Conservation (phyloP, 2,888 invertebrate genomes). For the Ernsta delagoae region DNA sequence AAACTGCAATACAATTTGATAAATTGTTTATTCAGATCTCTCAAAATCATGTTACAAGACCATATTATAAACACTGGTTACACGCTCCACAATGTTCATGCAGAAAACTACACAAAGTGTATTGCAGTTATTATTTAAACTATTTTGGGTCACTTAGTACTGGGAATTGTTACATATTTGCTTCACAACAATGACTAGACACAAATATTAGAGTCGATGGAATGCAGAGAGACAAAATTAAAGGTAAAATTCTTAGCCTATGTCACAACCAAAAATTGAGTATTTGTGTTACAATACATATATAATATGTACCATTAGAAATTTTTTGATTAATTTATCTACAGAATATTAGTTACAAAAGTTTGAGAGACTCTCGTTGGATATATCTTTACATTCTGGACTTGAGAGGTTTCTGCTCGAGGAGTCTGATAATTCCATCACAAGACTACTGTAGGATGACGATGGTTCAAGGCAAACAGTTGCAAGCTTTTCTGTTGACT, state of each 20-base stretch:
- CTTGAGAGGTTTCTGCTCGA: slow-evolving; percentile 73
- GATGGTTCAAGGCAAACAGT: slow-evolving; percentile 71
- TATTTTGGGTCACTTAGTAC: not conserved
- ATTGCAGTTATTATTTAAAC: slow-evolving; percentile 71
- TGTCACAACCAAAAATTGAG: slow-evolving; percentile 77
- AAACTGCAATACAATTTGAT: slow-evolving; percentile 83
- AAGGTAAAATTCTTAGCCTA: slow-evolving; percentile 53
- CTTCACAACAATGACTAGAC: slow-evolving; percentile 45
- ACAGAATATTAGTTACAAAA: slow-evolving; percentile 55
- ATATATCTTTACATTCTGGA: slow-evolving; percentile 64
- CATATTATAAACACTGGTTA: slow-evolving; percentile 55
- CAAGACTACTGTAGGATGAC: slow-evolving; percentile 74
- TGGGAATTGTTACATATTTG: too few species aligned
- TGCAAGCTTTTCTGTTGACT: slow-evolving; percentile 80
- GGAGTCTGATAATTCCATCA: slow-evolving; percentile 73
- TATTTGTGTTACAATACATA: slow-evolving; percentile 39
- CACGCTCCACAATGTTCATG: slow-evolving; percentile 67
- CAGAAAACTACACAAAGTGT: slow-evolving; percentile 69
- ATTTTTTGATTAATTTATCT: slow-evolving; percentile 24
- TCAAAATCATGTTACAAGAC: slow-evolving; percentile 62
- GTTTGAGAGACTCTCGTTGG: slow-evolving; percentile 63
- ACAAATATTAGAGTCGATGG: slow-evolving; percentile 29
- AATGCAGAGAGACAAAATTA: slow-evolving; percentile 32
- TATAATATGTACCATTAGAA: not conserved
- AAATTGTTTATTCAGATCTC: slow-evolving; percentile 73